phyloP scores from a whole-genome alignment of 2,797 vertebrate species.

The Acrossocheilus wenchowensis region DNA sequence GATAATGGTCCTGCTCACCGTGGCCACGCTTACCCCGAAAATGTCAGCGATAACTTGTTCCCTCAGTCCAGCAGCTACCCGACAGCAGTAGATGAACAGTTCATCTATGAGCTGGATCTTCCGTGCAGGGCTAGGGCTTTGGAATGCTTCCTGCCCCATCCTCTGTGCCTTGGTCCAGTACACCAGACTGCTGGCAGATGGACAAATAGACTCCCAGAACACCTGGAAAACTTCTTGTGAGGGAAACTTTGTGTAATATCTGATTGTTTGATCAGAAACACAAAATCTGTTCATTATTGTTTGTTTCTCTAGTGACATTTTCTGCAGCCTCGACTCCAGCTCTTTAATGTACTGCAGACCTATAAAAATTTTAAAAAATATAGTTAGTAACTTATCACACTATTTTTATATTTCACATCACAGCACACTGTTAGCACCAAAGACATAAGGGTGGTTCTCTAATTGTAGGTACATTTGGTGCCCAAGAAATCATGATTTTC shows the following conservation, averaged over 20 bases:
- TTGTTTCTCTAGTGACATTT: too few species aligned
- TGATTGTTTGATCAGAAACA: too few species aligned
- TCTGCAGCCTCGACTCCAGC: too few species aligned
- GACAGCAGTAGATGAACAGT: not conserved
- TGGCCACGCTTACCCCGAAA: not conserved
- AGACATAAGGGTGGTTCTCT: too few species aligned
- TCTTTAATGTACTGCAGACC: too few species aligned
- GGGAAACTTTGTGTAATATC: not conserved
- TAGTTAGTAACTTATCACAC: too few species aligned
- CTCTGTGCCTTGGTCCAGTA: constrained; percentile 16
- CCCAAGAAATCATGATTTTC: too few species aligned
- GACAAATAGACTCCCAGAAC: constrained; percentile 9
- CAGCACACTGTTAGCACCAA: too few species aligned
- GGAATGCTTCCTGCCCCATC: not conserved
- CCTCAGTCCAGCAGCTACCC: not conserved
- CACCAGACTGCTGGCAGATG: not conserved
- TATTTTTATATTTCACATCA: too few species aligned
- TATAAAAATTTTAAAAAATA: too few species aligned
- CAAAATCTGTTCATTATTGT: too few species aligned
- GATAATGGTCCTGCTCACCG: constrained; percentile 3
- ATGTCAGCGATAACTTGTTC: constrained; percentile 27
- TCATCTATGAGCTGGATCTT: constrained; percentile 14
- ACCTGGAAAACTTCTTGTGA: not conserved
- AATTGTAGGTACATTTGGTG: too few species aligned
- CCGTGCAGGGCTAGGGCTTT: constrained; percentile 6